These are phyloP conservation scores for Rhysida immarginata DNA, from an alignment of 1,140 invertebrate species.

Conservation along the genomic window DNA sequence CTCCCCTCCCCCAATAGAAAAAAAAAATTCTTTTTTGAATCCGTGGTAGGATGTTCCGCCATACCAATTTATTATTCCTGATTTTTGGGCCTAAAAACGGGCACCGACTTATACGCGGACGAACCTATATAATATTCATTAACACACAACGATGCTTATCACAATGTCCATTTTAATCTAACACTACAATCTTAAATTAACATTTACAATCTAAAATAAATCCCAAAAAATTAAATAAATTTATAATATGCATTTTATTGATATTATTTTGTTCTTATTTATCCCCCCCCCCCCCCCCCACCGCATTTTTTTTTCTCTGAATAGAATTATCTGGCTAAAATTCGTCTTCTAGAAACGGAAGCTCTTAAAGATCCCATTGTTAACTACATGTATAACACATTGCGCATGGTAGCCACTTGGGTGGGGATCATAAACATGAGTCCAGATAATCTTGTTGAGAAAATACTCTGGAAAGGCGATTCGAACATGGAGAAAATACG, in stretches of 20 bases:
- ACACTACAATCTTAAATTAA: no score
- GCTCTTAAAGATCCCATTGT: neutral
- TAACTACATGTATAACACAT: constrained; percentile 4
- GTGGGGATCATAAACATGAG: neutral
- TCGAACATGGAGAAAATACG: constrained; percentile 3
- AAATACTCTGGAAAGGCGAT: constrained; percentile 3
- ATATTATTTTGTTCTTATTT: neutral
- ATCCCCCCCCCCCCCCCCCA: no score
- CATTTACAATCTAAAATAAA: no score
- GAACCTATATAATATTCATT: no score
- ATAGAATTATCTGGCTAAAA: neutral
- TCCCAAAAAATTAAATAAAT: neutral
- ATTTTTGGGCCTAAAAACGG: no score
- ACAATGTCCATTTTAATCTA: no score
- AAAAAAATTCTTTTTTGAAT: no score
- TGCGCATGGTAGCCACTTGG: neutral
- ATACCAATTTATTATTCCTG: no score
- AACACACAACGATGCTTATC: no score
- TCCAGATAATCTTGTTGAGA: constrained; percentile 5
- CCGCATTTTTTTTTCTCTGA: neutral
- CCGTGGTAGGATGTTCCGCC: no score
- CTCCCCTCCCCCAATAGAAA: no score
- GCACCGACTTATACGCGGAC: no score
- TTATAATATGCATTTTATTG: neutral
- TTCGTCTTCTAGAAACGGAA: neutral